A percentile compares a stretch with the other conserved stretches of the same genome.
These are phyloP conservation scores for Babyrousa celebensis DNA, from an alignment of 2,797 vertebrate species.

Conservation along the genomic window DNA sequence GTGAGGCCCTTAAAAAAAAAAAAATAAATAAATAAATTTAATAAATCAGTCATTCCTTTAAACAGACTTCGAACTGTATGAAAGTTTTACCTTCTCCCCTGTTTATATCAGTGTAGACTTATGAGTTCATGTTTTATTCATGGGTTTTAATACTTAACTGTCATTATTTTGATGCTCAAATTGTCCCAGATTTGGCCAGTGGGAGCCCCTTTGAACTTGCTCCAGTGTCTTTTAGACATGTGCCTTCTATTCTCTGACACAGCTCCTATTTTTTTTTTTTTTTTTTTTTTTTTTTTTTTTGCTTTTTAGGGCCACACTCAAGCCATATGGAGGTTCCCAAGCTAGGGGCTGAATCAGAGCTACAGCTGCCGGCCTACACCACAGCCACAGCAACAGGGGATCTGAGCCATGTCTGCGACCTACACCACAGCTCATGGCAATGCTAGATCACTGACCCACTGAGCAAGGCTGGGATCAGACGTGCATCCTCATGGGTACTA, in stretches of 20 bases:
- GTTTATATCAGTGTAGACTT: neutral
- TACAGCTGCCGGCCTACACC: no score
- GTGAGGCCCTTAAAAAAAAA: no score
- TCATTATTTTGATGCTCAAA: neutral
- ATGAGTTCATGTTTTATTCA: conserved; percentile 3
- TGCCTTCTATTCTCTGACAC: neutral
- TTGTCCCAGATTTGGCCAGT: conserved; percentile 36
- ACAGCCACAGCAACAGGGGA: no score
- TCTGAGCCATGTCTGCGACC: no score
- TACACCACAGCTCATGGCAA: no score
- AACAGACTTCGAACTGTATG: no score
- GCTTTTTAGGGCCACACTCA: no score
- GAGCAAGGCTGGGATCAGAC: no score
- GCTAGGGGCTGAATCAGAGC: no score
- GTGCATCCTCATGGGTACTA: no score
- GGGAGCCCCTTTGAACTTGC: neutral
- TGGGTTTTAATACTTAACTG: conserved; percentile 5
- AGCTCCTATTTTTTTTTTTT: neutral
- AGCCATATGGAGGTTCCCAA: neutral
- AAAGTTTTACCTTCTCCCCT: neutral
- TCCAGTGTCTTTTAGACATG: neutral
- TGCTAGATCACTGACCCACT: no score
- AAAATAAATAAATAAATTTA: neutral
- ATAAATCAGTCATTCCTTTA: neutral
- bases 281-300: no score